These are phyloP conservation scores for Oligia strigilis DNA, from an alignment of 2,888 invertebrate species.

Conservation along the genomic window DNA sequence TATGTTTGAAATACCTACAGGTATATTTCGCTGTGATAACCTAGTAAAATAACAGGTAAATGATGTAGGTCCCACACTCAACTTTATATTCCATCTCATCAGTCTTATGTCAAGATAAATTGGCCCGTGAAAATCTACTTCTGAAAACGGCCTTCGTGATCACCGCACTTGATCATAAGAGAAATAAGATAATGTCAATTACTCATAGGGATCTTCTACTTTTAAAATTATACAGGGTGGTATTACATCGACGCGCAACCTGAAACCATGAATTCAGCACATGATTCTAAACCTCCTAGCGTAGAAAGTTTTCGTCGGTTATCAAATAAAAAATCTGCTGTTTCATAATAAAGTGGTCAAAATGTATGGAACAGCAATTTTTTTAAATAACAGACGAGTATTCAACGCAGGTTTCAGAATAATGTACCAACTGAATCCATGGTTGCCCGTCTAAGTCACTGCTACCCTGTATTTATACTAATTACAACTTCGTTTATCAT, in stretches of 20 bases:
- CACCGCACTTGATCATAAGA: neutral
- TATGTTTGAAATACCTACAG: constrained; percentile 35
- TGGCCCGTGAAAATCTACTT: neutral
- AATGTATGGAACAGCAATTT: neutral
- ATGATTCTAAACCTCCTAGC: neutral
- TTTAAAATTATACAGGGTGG: neutral
- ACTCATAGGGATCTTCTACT: neutral
- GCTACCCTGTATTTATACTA: no score
- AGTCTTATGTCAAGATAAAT: neutral
- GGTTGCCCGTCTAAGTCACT: no score
- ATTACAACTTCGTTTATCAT: no score
- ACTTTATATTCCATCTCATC: neutral
- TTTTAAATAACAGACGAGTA: neutral
- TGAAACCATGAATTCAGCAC: neutral
- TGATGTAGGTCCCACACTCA: neutral
- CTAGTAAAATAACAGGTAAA: neutral
- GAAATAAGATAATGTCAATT: neutral
- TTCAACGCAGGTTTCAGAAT: no score
- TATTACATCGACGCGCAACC: no score
- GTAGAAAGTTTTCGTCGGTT: no score
- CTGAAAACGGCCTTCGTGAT: neutral
- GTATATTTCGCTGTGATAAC: neutral
- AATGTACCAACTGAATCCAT: no score
- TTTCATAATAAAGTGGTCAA: neutral
- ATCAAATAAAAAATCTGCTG: neutral